Conservation (phyloP, 2,797 vertebrate genomes). For the Tarsius wallacei region DNA sequence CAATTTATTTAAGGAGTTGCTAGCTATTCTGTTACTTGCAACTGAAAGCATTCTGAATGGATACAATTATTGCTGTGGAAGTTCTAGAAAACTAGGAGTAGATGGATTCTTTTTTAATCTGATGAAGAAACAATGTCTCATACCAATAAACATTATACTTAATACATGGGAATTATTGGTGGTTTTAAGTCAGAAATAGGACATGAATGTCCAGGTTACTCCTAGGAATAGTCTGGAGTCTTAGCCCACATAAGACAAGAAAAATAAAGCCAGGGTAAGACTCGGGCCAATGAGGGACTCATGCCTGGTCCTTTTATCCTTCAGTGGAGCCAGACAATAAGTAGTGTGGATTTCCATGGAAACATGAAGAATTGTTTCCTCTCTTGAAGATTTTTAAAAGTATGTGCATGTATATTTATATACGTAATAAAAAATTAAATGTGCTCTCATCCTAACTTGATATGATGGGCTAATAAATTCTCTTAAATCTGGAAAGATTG, state of each 20-base stretch:
- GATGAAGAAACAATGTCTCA: not conserved
- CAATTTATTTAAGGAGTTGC: not conserved
- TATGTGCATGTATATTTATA: too few species aligned
- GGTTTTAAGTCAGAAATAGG: not conserved
- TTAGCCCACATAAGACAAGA: not conserved
- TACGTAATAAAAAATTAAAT: rapidly evolving
- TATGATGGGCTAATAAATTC: rapidly evolving
- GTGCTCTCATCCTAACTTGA: not conserved
- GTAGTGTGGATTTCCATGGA: too few species aligned
- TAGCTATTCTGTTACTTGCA: not conserved
- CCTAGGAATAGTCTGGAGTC: not conserved
- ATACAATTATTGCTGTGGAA: not conserved
- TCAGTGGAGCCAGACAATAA: too few species aligned
- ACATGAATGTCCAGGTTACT: not conserved
- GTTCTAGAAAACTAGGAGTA: not conserved
- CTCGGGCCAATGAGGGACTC: too few species aligned
- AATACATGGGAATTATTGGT: not conserved
- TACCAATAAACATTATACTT: too few species aligned
- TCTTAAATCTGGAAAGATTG: not conserved
- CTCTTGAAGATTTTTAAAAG: too few species aligned
- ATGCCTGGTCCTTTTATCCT: too few species aligned
- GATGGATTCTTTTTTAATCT: not conserved
- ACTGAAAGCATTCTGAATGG: not conserved
- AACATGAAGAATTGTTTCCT: too few species aligned
- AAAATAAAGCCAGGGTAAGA: not conserved